A percentile compares a stretch with the other conserved stretches of the same genome.
Conservation (phyloP, 2,113 vertebrate species). For the Athene cunicularia region DNA sequence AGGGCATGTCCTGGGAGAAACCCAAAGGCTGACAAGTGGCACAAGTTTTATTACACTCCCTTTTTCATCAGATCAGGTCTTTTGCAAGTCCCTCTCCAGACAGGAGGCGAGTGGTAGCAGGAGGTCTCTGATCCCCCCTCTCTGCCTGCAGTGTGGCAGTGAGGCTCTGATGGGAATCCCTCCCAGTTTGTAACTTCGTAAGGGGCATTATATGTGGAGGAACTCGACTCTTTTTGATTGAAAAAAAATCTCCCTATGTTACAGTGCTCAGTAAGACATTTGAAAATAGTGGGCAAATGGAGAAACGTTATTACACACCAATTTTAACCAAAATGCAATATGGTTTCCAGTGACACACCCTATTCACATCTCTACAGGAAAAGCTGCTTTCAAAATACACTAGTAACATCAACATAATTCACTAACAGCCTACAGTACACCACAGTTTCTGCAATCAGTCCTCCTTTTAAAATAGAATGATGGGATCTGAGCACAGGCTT, state of each 20-base stretch:
- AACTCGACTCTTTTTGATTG: neutral
- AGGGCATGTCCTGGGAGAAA: neutral
- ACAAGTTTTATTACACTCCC: neutral
- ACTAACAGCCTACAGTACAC: neutral
- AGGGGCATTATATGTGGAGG: neutral
- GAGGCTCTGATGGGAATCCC: neutral
- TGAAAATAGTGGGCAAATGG: neutral
- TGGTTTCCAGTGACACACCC: neutral
- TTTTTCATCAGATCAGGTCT: neutral
- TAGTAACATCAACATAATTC: neutral
- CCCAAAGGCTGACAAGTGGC: neutral
- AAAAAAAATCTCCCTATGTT: neutral
- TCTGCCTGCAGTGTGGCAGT: fast-evolving
- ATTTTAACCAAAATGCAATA: neutral
- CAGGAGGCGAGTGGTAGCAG: fast-evolving
- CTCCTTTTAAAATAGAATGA: neutral
- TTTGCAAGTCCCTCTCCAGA: neutral
- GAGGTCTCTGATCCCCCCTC: neutral
- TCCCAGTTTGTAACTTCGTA: neutral
- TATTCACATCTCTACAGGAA: neutral
- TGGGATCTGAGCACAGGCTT: neutral
- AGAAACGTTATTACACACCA: neutral
- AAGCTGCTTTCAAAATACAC: neutral
- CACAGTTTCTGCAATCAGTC: neutral
- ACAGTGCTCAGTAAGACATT: neutral